These are phyloP conservation scores for Hydropsyche betteni DNA, from an alignment of 2,888 invertebrate species.

Conservation along the genomic window DNA sequence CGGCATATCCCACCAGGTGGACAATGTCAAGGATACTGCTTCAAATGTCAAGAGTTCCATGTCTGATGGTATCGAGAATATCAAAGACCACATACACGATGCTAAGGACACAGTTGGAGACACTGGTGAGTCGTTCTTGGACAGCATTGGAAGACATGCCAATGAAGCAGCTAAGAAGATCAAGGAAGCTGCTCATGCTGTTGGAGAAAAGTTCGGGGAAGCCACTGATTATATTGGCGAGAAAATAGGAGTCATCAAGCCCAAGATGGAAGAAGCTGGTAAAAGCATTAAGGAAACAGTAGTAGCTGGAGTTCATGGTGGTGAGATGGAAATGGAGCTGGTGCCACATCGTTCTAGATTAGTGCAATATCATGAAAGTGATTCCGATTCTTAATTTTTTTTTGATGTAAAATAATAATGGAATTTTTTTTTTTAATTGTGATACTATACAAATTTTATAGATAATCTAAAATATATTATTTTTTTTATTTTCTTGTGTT, in stretches of 20 bases:
- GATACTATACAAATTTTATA: no score
- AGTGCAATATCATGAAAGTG: not conserved
- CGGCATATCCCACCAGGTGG: slow-evolving; percentile 33
- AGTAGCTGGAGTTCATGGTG: slow-evolving; percentile 31
- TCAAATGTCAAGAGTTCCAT: slow-evolving; percentile 37
- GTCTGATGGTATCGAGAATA: slow-evolving; percentile 31
- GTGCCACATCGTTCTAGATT: slow-evolving; percentile 3
- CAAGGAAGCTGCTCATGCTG: slow-evolving; percentile 44
- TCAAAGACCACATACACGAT: slow-evolving; percentile 22
- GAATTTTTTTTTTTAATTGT: no score
- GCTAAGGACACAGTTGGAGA: slow-evolving; percentile 40
- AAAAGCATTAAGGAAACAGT: slow-evolving; percentile 39
- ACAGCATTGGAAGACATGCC: slow-evolving; percentile 41
- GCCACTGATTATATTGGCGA: slow-evolving; percentile 49
- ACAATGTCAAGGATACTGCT: slow-evolving; percentile 41
- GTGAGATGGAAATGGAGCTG: slow-evolving; percentile 19
- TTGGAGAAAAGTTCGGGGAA: slow-evolving; percentile 48
- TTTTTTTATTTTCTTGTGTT: no score
- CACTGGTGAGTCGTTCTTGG: slow-evolving; percentile 46
- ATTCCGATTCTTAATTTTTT: not conserved
- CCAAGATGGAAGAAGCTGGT: slow-evolving; percentile 41
- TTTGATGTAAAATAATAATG: not conserved
- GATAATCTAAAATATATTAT: no score
- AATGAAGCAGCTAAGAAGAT: slow-evolving; percentile 47
- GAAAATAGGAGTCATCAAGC: slow-evolving; percentile 48